Evolutionary conservation across 2,888 invertebrate species (phyloP).

Genomic region (Nephrocerus scutellatus): DNA sequence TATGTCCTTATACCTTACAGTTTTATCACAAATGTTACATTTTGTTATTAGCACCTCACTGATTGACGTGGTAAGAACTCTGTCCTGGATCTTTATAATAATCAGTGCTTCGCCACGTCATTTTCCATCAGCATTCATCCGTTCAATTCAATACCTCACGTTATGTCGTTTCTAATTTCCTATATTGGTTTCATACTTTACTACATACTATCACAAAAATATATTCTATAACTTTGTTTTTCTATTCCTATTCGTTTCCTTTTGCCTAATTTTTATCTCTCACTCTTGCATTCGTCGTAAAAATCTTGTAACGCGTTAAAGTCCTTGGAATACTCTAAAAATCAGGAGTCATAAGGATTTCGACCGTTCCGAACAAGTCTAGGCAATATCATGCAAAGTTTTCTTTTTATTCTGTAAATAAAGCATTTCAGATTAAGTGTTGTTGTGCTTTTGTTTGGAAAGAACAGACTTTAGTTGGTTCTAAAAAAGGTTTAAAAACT

Average conservation of each 20-base stretch:
- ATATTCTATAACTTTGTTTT: neutral
- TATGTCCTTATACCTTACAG: constrained; percentile 22
- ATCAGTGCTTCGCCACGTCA: no score
- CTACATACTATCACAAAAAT: neutral
- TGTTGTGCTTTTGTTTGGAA: no score
- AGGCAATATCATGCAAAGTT: no score
- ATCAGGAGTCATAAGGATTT: constrained; percentile 21
- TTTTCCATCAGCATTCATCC: no score
- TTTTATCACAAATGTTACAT: constrained; percentile 48
- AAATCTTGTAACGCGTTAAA: no score
- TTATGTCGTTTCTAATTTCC: constrained; percentile 15
- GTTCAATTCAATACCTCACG: constrained; percentile 23
- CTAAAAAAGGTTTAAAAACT: no score
- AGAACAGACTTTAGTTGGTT: no score
- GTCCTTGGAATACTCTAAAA: constrained; percentile 16
- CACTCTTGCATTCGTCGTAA: neutral
- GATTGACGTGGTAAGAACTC: no score
- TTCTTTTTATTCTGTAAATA: no score
- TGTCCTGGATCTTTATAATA: no score
- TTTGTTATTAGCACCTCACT: constrained; percentile 47
- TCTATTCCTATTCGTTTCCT: neutral
- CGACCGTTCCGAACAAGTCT: no score
- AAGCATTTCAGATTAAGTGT: no score
- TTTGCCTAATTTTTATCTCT: neutral
- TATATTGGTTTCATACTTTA: neutral